Evolutionary conservation across 2,113 vertebrate genomes (phyloP).

Genomic region (Sardina pilchardus): DNA sequence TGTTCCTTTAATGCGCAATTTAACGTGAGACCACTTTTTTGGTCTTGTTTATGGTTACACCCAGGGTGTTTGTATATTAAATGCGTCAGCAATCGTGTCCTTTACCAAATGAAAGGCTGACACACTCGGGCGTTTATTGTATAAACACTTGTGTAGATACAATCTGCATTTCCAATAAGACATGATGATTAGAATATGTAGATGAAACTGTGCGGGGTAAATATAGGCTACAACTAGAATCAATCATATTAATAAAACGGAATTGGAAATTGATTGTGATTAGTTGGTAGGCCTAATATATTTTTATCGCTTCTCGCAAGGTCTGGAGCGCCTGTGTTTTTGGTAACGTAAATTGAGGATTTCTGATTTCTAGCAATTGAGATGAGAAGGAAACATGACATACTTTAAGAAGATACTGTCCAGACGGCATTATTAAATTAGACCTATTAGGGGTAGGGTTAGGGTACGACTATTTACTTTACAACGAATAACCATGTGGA

Average conservation of each 20-base stretch:
- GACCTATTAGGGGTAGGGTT: too few relatives aligned
- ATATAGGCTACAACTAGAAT: not conserved
- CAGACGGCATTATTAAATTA: too few relatives aligned
- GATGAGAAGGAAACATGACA: too few relatives aligned
- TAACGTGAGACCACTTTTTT: not conserved
- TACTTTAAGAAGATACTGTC: too few relatives aligned
- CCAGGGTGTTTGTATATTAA: not conserved
- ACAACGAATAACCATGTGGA: too few relatives aligned
- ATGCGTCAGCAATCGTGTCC: not conserved
- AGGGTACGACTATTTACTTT: too few relatives aligned
- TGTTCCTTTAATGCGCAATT: not conserved
- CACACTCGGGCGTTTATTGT: constrained; percentile 20
- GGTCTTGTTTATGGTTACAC: not conserved
- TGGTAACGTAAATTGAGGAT: too few relatives aligned
- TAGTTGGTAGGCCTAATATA: not conserved
- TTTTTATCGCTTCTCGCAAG: not conserved
- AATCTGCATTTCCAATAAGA: not conserved
- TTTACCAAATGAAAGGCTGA: constrained; percentile 22
- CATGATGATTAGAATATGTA: not conserved
- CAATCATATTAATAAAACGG: not conserved
- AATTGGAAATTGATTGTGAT: not conserved
- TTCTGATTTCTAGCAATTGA: too few relatives aligned
- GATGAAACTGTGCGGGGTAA: not conserved
- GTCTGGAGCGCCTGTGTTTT: not conserved
- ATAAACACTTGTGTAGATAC: constrained; percentile 16